These are phyloP conservation scores for Mugil cephalus DNA, from an alignment of 2,113 vertebrate genomes.

Conservation along the genomic window DNA sequence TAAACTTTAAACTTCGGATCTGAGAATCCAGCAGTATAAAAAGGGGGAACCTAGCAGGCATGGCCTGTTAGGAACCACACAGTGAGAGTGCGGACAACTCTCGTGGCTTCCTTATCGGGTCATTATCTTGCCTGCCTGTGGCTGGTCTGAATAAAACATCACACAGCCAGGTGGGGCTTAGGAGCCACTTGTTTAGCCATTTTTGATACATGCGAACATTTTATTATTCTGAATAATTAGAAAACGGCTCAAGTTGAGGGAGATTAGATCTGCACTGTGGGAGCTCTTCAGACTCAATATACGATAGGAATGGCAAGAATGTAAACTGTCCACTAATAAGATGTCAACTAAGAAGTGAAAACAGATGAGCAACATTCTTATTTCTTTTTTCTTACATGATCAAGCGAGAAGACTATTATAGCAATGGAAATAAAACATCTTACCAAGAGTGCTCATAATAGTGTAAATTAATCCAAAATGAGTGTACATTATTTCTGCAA, in stretches of 20 bases:
- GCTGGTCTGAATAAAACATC: slow-evolving; percentile 37
- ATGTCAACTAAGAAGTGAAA: too few species aligned
- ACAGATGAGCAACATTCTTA: too few species aligned
- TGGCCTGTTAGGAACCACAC: slow-evolving; percentile 18
- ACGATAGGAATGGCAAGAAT: too few species aligned
- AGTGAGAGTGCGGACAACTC: not conserved
- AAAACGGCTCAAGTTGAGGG: not conserved
- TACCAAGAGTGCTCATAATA: not conserved
- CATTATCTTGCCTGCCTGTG: slow-evolving; percentile 31
- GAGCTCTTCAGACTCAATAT: not conserved
- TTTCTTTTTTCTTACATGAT: too few species aligned
- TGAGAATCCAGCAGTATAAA: slow-evolving; percentile 41
- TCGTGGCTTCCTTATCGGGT: slow-evolving; percentile 31
- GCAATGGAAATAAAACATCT: not conserved
- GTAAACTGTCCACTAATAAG: too few species aligned
- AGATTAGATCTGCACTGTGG: not conserved
- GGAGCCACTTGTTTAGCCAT: not conserved
- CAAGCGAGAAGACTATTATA: not conserved
- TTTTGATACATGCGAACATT: not conserved
- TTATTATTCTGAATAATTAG: not conserved
- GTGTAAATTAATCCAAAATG: not conserved
- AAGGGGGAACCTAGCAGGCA: slow-evolving; percentile 1
- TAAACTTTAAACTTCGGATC: slow-evolving; percentile 64
- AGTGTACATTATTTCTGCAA: too few species aligned
- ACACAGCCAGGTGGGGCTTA: not conserved